Percentiles rank a stretch among this genome's conserved stretches.
These are phyloP conservation scores for Hippopotamus amphibius DNA, from an alignment of 2,113 vertebrate genomes.

Conservation along the genomic window DNA sequence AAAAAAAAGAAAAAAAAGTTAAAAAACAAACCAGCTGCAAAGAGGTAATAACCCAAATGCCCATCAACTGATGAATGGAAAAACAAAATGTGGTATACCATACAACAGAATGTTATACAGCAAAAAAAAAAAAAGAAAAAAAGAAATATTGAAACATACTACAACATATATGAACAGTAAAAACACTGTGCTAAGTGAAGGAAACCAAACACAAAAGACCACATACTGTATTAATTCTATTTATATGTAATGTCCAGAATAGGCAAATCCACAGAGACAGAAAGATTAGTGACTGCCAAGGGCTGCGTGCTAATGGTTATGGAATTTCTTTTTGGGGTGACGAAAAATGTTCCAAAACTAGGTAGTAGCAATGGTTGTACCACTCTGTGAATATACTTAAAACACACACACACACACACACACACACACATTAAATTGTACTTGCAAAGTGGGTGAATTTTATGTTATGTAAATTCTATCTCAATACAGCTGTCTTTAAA, in stretches of 20 bases:
- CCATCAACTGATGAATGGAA: background rate
- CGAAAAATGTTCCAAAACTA: constrained; percentile 22
- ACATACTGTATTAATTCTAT: background rate
- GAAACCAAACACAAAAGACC: background rate
- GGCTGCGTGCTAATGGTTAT: background rate
- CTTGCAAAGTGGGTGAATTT: background rate
- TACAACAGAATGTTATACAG: background rate
- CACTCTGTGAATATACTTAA: background rate
- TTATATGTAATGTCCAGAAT: background rate
- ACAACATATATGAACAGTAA: background rate
- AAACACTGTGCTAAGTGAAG: background rate
- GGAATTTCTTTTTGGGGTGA: background rate
- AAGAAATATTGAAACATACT: background rate
- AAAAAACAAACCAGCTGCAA: background rate
- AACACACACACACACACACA: background rate
- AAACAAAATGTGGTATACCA: background rate
- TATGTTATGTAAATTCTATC: background rate
- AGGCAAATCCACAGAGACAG: background rate
- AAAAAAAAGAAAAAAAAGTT: too few relatives aligned
- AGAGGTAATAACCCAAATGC: background rate
- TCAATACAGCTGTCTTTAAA: background rate
- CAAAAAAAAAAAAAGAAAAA: background rate
- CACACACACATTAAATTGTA: background rate
- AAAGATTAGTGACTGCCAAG: background rate
- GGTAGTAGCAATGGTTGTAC: background rate